Percentiles rank a stretch among this genome's conserved stretches.
These are phyloP conservation scores for Heliconius erato DNA, from an alignment of 2,888 invertebrate species.

Conservation along the genomic window DNA sequence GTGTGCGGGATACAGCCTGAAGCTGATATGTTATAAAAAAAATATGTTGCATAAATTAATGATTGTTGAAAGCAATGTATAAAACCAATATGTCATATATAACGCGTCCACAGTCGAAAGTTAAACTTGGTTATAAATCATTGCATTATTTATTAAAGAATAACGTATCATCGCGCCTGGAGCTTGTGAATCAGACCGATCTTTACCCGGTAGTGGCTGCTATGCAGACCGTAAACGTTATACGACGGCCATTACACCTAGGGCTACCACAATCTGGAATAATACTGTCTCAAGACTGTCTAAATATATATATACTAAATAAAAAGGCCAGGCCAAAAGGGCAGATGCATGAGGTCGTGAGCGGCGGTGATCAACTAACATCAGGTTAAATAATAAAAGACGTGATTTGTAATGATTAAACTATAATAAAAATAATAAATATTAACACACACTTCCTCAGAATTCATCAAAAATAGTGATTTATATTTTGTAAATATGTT, in stretches of 20 bases:
- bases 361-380: no score
- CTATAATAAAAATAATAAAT: neutral
- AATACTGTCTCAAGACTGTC: neutral
- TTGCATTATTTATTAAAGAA: constrained; percentile 28
- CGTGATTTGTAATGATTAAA: neutral
- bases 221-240: constrained; percentile 43
- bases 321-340: no score
- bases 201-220: constrained; percentile 44
- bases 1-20: neutral
- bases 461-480: no score
- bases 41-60: neutral
- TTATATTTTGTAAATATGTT: no score
- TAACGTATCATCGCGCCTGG: constrained; percentile 28
- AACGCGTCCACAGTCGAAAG: neutral
- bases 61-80: neutral
- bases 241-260: constrained; percentile 26
- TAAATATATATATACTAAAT: neutral
- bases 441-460: neutral
- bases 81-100: neutral
- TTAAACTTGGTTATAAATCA: neutral
- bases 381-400: neutral
- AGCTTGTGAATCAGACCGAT: constrained; percentile 51
- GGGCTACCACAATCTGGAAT: constrained; percentile 26
- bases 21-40: no score
- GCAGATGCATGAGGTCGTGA: no score